These are phyloP conservation scores for Cinclus cinclus DNA, from an alignment of 2,113 vertebrate genomes.

Conservation along the genomic window DNA sequence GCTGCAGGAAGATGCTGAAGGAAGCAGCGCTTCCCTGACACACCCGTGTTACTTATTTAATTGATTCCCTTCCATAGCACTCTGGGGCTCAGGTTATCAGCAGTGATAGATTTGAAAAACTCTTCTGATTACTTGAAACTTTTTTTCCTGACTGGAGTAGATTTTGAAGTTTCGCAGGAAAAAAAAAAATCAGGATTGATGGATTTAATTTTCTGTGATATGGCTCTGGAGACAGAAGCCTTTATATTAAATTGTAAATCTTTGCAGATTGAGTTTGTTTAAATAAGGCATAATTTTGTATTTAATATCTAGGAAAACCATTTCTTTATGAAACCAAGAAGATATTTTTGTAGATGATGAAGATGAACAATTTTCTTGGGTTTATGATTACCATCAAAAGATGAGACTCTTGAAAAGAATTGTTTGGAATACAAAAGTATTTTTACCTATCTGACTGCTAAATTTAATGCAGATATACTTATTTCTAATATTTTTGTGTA, in stretches of 20 bases:
- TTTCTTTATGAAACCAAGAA: constrained; percentile 1
- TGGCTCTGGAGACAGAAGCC: not conserved
- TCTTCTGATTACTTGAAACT: constrained; percentile 9
- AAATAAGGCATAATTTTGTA: constrained; percentile 28
- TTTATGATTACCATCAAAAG: not conserved
- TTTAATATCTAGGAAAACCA: not conserved
- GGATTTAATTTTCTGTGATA: constrained; percentile 46
- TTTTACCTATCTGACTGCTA: not conserved
- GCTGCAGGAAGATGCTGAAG: not conserved
- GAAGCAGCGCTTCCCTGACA: not conserved
- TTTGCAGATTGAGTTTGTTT: constrained; percentile 23
- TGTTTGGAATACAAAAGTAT: not conserved
- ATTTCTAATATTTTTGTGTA: not conserved
- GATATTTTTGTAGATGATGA: not conserved
- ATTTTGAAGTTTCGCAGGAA: not conserved
- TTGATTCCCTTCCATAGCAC: not conserved
- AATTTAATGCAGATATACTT: not conserved
- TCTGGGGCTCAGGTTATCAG: not conserved
- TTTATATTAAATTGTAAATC: constrained; percentile 53
- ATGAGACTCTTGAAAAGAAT: not conserved
- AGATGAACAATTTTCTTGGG: not conserved
- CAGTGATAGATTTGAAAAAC: not conserved
- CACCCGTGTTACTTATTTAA: not conserved
- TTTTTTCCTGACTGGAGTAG: not conserved
- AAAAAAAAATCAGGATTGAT: constrained; percentile 36